phyloP scores from a whole-genome alignment of 2,888 invertebrate species.

The Polymixis lichenea region DNA sequence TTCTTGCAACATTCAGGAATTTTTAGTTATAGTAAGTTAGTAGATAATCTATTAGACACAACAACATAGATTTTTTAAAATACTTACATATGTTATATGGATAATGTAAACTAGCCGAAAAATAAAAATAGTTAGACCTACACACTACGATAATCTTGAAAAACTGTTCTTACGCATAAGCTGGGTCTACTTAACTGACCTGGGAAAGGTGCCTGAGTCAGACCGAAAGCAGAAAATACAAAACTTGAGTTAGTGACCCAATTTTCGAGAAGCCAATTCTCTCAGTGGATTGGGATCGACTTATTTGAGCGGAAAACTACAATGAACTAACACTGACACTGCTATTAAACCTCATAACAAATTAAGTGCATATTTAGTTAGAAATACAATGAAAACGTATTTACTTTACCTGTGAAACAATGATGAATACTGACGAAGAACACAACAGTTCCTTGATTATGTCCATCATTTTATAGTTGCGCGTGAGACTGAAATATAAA shows the following conservation, averaged over 20 bases:
- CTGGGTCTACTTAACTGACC: too few relatives aligned
- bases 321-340: background rate
- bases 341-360: background rate
- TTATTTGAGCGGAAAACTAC: background rate
- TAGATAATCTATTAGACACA: background rate
- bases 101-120: background rate
- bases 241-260: background rate
- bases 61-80: background rate
- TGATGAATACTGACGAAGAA: conserved; percentile 26
- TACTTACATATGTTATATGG: background rate
- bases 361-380: background rate
- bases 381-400: background rate
- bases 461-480: conserved; percentile 45
- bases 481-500: conserved; percentile 41
- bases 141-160: too few relatives aligned
- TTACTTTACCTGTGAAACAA: background rate
- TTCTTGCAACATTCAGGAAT: too few relatives aligned
- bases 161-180: too few relatives aligned
- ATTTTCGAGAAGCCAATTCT: background rate
- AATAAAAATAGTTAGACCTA: too few relatives aligned
- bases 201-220: background rate
- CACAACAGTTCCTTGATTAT: conserved; percentile 25
- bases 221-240: background rate
- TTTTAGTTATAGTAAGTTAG: too few relatives aligned
- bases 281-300: background rate